Conservation (phyloP, 2,888 invertebrate species). For the Agrochola macilenta region DNA sequence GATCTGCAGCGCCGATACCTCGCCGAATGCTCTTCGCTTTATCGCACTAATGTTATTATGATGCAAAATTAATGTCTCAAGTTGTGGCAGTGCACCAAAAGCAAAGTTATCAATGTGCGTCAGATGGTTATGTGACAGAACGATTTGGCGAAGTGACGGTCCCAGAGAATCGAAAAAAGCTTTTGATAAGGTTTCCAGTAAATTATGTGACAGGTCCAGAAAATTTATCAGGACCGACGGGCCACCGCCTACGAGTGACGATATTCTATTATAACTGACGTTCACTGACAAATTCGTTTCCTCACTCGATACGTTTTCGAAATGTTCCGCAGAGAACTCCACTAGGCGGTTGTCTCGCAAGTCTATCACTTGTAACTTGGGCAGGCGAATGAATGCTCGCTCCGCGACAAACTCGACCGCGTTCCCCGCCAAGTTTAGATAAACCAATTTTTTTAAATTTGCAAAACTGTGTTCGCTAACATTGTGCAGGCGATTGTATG, state of each 20-base stretch:
- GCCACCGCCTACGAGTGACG: slow-evolving; percentile 74
- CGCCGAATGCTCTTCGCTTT: slow-evolving; percentile 93
- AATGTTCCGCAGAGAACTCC: slow-evolving; percentile 91
- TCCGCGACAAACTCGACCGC: slow-evolving; percentile 92
- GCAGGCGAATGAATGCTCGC: slow-evolving; percentile 93
- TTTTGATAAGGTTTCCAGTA: slow-evolving; percentile 90
- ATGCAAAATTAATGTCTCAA: slow-evolving; percentile 89
- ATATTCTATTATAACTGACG: slow-evolving; percentile 92
- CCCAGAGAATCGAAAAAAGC: slow-evolving; percentile 88
- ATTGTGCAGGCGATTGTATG: slow-evolving; percentile 92
- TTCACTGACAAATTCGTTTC: slow-evolving; percentile 92
- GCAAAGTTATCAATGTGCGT: slow-evolving; percentile 84
- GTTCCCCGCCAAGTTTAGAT: slow-evolving; percentile 95
- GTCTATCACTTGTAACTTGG: slow-evolving; percentile 93
- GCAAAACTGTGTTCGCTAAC: slow-evolving; percentile 92
- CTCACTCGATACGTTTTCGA: slow-evolving; percentile 91
- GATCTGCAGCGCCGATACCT: slow-evolving; percentile 73
- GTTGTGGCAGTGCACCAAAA: slow-evolving; percentile 71
- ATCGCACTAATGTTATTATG: slow-evolving; percentile 92
- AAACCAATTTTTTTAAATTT: slow-evolving; percentile 93
- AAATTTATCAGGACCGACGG: slow-evolving; percentile 88
- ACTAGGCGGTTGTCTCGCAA: slow-evolving; percentile 93
- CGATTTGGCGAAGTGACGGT: slow-evolving; percentile 72
- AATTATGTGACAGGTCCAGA: slow-evolving; percentile 92
- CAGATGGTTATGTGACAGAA: slow-evolving; percentile 91